Conservation (phyloP, 2,797 vertebrate genomes). For the Clarias laeviceps region DNA sequence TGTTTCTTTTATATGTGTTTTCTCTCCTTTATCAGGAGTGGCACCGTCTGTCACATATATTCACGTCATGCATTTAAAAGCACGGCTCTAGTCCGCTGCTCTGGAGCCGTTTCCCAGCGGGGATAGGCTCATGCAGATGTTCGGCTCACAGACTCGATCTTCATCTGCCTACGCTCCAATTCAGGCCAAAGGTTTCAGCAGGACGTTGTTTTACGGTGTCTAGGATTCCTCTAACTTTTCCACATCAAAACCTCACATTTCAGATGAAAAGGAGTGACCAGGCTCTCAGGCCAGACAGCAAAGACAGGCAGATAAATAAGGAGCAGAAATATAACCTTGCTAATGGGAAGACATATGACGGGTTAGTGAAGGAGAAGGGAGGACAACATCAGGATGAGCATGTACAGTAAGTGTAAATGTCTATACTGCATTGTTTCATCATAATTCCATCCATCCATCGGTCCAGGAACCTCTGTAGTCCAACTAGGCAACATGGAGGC, state of each 20-base stretch:
- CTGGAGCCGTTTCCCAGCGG: slow-evolving; percentile 46
- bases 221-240: slow-evolving; percentile 46
- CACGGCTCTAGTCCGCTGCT: slow-evolving; percentile 52
- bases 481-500: no score
- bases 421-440: neutral
- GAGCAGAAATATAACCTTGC: slow-evolving; percentile 34
- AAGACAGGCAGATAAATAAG: slow-evolving; percentile 45
- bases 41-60: slow-evolving; percentile 51
- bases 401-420: slow-evolving; percentile 33
- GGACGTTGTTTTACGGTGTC: slow-evolving; percentile 55
- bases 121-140: slow-evolving; percentile 61
- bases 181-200: slow-evolving; percentile 20
- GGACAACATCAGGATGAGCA: neutral
- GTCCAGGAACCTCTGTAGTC: no score
- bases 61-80: slow-evolving; percentile 47
- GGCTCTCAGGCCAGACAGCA: slow-evolving; percentile 35
- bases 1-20: slow-evolving; percentile 37
- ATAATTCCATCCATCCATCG: no score
- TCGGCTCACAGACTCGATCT: slow-evolving; percentile 59
- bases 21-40: slow-evolving; percentile 43
- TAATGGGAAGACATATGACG: slow-evolving; percentile 51
- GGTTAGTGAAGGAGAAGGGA: slow-evolving; percentile 22
- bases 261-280: slow-evolving; percentile 37
- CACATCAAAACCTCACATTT: slow-evolving; percentile 56
- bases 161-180: slow-evolving; percentile 60